These are phyloP conservation scores for Percina caprodes DNA, from an alignment of 2,113 vertebrate species.

Conservation along the genomic window DNA sequence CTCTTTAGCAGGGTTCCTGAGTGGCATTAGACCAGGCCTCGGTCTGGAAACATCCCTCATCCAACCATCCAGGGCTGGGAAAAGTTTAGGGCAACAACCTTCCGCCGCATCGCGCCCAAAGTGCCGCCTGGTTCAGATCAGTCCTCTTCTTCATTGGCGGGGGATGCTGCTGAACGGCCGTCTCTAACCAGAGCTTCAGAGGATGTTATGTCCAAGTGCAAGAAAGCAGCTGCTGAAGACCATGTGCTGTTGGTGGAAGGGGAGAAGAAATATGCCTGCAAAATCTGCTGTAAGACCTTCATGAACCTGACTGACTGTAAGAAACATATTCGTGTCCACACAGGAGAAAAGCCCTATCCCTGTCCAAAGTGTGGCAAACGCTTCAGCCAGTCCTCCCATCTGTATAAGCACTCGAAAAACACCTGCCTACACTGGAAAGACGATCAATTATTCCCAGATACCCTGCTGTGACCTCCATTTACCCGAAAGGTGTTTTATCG, in stretches of 20 bases:
- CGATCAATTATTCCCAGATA: constrained; percentile 84
- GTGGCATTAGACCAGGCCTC: constrained; percentile 84
- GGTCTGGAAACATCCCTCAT: constrained; percentile 85
- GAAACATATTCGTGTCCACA: constrained; percentile 98
- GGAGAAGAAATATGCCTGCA: constrained; percentile 96
- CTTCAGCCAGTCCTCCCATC: constrained; percentile 97
- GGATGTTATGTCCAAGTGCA: constrained; percentile 95
- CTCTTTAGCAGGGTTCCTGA: constrained; percentile 71
- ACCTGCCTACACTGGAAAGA: constrained; percentile 95
- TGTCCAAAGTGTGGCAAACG: constrained; percentile 96
- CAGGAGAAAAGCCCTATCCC: constrained; percentile 94
- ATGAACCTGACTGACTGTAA: constrained; percentile 96
- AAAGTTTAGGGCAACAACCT: constrained; percentile 80
- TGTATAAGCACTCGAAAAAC: constrained; percentile 98
- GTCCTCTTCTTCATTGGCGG: constrained; percentile 66
- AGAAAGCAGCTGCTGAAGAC: constrained; percentile 96
- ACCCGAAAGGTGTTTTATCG: not conserved
- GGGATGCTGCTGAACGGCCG: constrained; percentile 69
- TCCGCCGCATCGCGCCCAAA: constrained; percentile 96
- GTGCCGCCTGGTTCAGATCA: constrained; percentile 75
- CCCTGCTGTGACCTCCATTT: constrained; percentile 81
- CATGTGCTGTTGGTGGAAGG: constrained; percentile 96
- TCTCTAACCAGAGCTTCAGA: constrained; percentile 92
- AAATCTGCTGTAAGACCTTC: constrained; percentile 98
- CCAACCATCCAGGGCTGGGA: constrained; percentile 68